These are phyloP conservation scores for Synaphobranchus kaupii DNA, from an alignment of 2,797 vertebrate species.

Conservation along the genomic window DNA sequence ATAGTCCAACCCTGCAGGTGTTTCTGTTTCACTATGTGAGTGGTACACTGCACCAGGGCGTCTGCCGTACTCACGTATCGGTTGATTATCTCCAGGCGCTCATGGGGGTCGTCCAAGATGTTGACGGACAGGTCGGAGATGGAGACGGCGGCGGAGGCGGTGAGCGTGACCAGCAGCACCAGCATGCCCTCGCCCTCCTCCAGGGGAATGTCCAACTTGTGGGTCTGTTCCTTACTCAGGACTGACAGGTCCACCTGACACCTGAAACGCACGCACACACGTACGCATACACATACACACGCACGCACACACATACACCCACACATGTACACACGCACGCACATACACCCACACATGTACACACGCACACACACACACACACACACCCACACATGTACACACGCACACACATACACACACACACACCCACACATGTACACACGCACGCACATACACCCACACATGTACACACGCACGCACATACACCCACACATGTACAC, in stretches of 20 bases:
- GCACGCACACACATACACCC: background rate
- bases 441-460: background rate
- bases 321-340: background rate
- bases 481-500: background rate
- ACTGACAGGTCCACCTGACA: slow-evolving; percentile 88
- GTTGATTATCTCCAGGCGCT: slow-evolving; percentile 83
- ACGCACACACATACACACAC: background rate
- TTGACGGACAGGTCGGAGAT: slow-evolving; percentile 88
- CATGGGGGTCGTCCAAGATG: slow-evolving; percentile 86
- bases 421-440: background rate
- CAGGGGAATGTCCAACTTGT: slow-evolving; percentile 86
- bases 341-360: slow-evolving; percentile 8
- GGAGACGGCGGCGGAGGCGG: slow-evolving; percentile 87
- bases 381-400: background rate
- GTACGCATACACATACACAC: background rate
- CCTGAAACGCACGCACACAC: slow-evolving; percentile 65
- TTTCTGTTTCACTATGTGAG: background rate
- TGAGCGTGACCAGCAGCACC: slow-evolving; percentile 91
- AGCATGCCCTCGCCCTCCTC: slow-evolving; percentile 88
- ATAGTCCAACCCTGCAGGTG: background rate
- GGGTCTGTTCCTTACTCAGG: slow-evolving; percentile 90
- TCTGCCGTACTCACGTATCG: slow-evolving; percentile 84
- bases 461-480: background rate
- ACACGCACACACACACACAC: background rate
- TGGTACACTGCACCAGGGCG: background rate